Percentiles rank a stretch among this genome's conserved stretches.
phyloP scores from a whole-genome alignment of 92 coral and sea anemone species.

The Diadumene lineata region DNA sequence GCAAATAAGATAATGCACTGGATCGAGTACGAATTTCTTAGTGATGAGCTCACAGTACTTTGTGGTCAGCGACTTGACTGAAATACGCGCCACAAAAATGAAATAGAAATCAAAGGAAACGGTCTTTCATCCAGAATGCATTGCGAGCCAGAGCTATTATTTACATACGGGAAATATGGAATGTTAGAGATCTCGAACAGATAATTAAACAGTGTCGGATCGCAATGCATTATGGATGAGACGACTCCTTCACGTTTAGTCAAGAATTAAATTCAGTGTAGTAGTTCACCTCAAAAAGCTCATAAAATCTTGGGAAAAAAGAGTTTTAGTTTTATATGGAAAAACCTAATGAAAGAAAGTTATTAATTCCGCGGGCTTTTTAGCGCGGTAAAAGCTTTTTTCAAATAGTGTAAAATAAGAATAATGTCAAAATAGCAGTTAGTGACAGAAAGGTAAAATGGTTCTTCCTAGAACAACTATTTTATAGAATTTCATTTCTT shows the following conservation, averaged over 20 bases:
- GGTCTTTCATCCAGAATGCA: too few relatives aligned
- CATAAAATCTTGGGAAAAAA: not conserved
- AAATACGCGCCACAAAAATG: not conserved
- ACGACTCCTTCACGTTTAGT: too few relatives aligned
- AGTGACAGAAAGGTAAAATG: not conserved
- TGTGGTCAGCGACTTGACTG: not conserved
- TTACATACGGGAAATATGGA: too few relatives aligned
- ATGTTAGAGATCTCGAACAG: too few relatives aligned
- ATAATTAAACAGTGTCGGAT: too few relatives aligned
- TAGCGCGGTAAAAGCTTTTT: conserved; percentile 24
- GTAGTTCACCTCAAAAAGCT: not conserved
- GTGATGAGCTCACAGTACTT: not conserved
- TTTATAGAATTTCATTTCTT: not conserved
- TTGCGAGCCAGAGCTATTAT: too few relatives aligned
- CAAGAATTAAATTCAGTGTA: too few relatives aligned
- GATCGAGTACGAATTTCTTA: not conserved
- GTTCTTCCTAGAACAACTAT: not conserved
- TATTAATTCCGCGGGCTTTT: conserved; percentile 3
- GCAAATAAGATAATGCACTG: conserved; percentile 13
- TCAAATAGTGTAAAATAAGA: conserved; percentile 1
- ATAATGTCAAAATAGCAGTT: conserved; percentile 28
- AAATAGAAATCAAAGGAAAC: too few relatives aligned
- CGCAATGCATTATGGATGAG: too few relatives aligned
- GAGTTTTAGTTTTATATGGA: conserved; percentile 21
- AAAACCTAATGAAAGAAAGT: conserved; percentile 20